These are phyloP conservation scores for Latrodectus geometricus DNA, from an alignment of 1,140 invertebrate genomes.

Conservation along the genomic window DNA sequence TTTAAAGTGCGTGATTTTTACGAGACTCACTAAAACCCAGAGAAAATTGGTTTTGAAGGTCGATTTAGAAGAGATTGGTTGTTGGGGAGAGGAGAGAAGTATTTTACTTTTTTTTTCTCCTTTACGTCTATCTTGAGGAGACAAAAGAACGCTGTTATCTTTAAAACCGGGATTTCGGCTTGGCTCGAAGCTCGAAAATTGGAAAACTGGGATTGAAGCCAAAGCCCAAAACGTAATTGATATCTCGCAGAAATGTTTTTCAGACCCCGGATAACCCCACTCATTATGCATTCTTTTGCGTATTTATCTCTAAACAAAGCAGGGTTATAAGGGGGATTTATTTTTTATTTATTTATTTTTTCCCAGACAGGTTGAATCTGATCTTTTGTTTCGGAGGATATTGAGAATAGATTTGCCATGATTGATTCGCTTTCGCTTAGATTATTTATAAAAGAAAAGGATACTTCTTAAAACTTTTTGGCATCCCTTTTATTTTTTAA, in stretches of 20 bases:
- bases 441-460: no score
- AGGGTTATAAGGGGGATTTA: background rate
- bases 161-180: background rate
- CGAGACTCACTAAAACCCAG: conserved; percentile 16
- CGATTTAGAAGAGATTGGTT: background rate
- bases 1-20: conserved; percentile 49
- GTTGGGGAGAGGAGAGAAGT: no score
- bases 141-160: background rate
- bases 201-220: background rate
- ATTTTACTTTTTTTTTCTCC: background rate
- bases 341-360: background rate
- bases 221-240: background rate
- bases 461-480: no score
- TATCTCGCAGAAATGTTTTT: background rate
- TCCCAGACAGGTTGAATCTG: background rate
- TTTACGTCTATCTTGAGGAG: background rate
- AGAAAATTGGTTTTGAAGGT: background rate
- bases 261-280: background rate
- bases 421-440: background rate
- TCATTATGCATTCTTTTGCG: background rate
- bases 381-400: background rate
- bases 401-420: background rate
- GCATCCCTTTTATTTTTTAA: no score
- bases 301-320: background rate
- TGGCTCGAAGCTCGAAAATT: background rate